Conservation (phyloP, 2,888 invertebrate genomes). For the Sacculina carcini region DNA sequence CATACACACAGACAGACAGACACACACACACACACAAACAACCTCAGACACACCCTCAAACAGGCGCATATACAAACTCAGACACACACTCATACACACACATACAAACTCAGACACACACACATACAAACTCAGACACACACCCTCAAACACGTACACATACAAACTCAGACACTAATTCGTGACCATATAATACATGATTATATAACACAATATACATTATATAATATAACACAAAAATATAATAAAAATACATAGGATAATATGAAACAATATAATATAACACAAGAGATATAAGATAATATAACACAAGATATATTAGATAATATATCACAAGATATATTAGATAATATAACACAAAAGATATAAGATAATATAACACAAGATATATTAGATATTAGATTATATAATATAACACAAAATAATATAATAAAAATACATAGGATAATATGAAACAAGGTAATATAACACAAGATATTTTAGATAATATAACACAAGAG, state of each 20-base stretch:
- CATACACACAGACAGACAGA: background rate
- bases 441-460: too few relatives aligned
- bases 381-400: too few relatives aligned
- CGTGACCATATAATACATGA: background rate
- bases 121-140: background rate
- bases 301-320: background rate
- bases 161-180: background rate
- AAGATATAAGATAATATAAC: background rate
- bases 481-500: too few relatives aligned
- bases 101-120: constrained; percentile 1
- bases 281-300: background rate
- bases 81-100: background rate
- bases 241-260: background rate
- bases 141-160: background rate
- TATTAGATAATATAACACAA: background rate
- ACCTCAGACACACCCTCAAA: background rate
- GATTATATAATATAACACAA: too few relatives aligned
- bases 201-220: constrained; percentile 1
- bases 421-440: too few relatives aligned
- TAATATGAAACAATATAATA: background rate
- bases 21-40: background rate
- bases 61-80: background rate
- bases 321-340: background rate
- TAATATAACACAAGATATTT: too few relatives aligned
- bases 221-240: background rate